Conservation (phyloP, 1,140 invertebrate genomes). For the Drosophila murphyi region DNA sequence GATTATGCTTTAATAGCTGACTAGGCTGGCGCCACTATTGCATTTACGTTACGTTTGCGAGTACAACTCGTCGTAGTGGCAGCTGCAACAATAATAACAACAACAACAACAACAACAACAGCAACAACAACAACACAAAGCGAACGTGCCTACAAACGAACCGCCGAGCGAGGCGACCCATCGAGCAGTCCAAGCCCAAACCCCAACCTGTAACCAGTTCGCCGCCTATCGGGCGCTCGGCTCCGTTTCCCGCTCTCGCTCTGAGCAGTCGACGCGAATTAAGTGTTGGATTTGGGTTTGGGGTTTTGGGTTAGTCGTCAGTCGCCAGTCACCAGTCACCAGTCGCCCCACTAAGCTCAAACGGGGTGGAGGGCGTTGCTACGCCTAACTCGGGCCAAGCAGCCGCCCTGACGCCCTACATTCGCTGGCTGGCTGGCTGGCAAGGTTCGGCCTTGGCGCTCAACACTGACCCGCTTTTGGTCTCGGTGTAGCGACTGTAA, state of each 20-base stretch:
- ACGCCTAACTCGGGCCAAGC: slow-evolving; percentile 47
- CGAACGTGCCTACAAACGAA: slow-evolving; percentile 59
- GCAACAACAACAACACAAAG: slow-evolving; percentile 18
- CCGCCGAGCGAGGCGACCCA: slow-evolving; percentile 10
- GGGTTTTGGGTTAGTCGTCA: slow-evolving; percentile 38
- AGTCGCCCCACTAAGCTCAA: background rate
- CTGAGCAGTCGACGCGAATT: slow-evolving; percentile 47
- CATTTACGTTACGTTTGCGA: slow-evolving; percentile 46
- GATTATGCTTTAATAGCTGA: background rate
- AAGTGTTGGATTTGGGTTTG: slow-evolving; percentile 48
- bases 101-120: slow-evolving; percentile 18
- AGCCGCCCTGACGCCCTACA: slow-evolving; percentile 75
- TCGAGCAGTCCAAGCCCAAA: slow-evolving; percentile 1
- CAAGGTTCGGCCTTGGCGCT: slow-evolving; percentile 81
- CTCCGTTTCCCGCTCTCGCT: slow-evolving; percentile 12
- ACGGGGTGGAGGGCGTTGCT: background rate
- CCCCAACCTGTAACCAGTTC: slow-evolving; percentile 59
- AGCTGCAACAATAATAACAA: slow-evolving; percentile 29
- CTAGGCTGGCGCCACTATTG: slow-evolving; percentile 29
- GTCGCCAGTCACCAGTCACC: slow-evolving; percentile 1
- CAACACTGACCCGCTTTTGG: slow-evolving; percentile 78
- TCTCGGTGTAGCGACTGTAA: slow-evolving; percentile 19
- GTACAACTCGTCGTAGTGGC: slow-evolving; percentile 36
- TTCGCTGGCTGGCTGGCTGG: slow-evolving; percentile 55
- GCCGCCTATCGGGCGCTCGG: slow-evolving; percentile 17